Conservation (phyloP, 2,888 invertebrate species). For the Altica lythri region DNA sequence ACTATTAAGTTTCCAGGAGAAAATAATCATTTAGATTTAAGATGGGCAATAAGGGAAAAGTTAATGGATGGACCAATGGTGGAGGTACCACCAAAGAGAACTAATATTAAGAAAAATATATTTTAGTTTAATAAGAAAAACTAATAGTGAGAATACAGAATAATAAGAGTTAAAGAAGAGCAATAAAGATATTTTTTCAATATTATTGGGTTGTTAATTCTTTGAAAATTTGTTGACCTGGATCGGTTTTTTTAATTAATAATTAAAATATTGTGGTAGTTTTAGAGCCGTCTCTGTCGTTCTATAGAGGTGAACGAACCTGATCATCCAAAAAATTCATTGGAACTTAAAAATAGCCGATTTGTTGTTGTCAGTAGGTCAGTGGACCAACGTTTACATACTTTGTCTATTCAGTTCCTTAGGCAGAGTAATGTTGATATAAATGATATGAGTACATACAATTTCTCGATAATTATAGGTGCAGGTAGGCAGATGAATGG, state of each 20-base stretch:
- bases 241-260: too few relatives aligned
- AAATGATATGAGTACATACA: constrained; percentile 21
- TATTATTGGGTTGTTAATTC: too few relatives aligned
- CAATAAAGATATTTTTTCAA: too few relatives aligned
- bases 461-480: constrained; percentile 24
- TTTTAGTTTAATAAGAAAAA: too few relatives aligned
- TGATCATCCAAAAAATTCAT: constrained; percentile 43
- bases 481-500: constrained; percentile 23
- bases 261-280: too few relatives aligned
- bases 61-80: constrained; percentile 61
- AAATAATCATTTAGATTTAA: constrained; percentile 66
- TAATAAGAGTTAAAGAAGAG: too few relatives aligned
- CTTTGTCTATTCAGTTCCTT: constrained; percentile 39
- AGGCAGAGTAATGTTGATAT: constrained; percentile 22
- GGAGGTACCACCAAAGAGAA: constrained; percentile 23
- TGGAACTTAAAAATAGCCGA: constrained; percentile 43
- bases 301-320: constrained; percentile 42
- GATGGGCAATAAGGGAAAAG: constrained; percentile 74
- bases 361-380: constrained; percentile 50
- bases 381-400: constrained; percentile 45
- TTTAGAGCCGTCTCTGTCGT: background rate
- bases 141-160: too few relatives aligned
- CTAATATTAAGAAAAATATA: constrained; percentile 21
- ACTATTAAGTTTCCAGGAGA: constrained; percentile 78
- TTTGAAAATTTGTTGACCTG: too few relatives aligned